Evolutionary conservation across 2,113 vertebrate genomes (phyloP), one percentile per base, ranked within the genome.

Genomic region (Phaethon lepturus): DNA sequence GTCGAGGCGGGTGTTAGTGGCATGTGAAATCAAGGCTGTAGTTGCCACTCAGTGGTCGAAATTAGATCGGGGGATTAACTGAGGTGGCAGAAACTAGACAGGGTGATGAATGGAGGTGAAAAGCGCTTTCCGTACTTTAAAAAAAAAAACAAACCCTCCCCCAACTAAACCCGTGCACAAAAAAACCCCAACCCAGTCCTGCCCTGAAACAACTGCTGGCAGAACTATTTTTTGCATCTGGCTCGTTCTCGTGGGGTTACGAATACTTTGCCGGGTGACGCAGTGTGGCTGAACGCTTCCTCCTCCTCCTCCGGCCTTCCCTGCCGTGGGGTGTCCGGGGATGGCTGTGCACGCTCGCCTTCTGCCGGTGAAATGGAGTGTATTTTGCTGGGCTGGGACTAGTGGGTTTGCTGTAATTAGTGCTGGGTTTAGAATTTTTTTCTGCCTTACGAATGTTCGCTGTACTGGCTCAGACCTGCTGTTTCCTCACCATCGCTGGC

Each of bases 361-460:
- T 11, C 55, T 16, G 44, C 78, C 3, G 11, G 8, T 23, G 45
- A 18, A 33, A 35, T 9, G 40, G 2, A 17, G 38, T 6, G 4
- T n/a, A 1, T 26, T 25, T 20, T 8, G 13, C 31, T 17, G 47
- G 38, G n/a, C 64, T 50, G 56, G 29, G 47, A 12, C 24, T 26
- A 1, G 59, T 2, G 33, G 49, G 25, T 31, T 55, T 55, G 20
- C n/a, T 47, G 26, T 33, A 4, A 2, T 33, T 33, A 38, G 8
- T 3, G 6, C 71, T 17, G 50, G n/a, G 17, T 26, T 64, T 47
- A 8, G 49, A 20, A 38, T 31, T 11, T 33, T 73, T 40, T 47
- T 3, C 13, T 11, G 28, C 42, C 28, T 17, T 17, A 2, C 3
- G 7, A n/a, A 35, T 0, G 1, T 42, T 50, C 38, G 7, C 1